phyloP scores from a whole-genome alignment of 2,113 vertebrate species.

The Menidia beryllina region DNA sequence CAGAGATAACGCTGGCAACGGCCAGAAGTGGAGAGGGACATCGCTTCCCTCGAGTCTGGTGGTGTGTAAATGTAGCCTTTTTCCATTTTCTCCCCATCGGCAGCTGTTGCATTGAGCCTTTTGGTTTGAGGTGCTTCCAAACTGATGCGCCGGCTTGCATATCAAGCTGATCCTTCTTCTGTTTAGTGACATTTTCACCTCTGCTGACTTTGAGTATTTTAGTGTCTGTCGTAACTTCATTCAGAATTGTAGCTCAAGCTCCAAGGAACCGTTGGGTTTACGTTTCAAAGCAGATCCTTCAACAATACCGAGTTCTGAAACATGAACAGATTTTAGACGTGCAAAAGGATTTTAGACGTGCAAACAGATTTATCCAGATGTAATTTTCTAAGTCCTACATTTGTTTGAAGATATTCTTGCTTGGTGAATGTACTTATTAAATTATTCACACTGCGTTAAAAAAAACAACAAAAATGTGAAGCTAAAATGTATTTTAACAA shows the following conservation, averaged over 20 bases:
- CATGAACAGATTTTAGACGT: slow-evolving; percentile 8
- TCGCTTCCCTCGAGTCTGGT: background rate
- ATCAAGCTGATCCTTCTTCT: background rate
- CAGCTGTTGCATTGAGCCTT: slow-evolving; percentile 54
- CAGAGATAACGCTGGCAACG: slow-evolving; percentile 15
- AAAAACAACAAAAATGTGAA: too few species aligned
- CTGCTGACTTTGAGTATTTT: background rate
- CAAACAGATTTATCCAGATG: slow-evolving; percentile 13
- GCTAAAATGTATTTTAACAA: slow-evolving; percentile 72
- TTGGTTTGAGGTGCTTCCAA: too few species aligned
- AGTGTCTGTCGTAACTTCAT: background rate
- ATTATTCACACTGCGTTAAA: slow-evolving; percentile 24
- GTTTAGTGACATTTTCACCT: background rate
- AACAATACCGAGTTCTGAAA: slow-evolving; percentile 4
- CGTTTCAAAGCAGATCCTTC: slow-evolving; percentile 19
- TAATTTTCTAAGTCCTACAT: slow-evolving; percentile 43
- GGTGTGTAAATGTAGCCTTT: slow-evolving; percentile 5
- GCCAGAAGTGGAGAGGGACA: slow-evolving; percentile 32
- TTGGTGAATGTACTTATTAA: slow-evolving; percentile 38
- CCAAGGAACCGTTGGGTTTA: background rate
- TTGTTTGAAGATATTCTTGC: slow-evolving; percentile 32
- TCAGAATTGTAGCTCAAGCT: slow-evolving; percentile 6
- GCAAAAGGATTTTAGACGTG: slow-evolving; percentile 4
- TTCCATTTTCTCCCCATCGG: slow-evolving; percentile 35
- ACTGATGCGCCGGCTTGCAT: slow-evolving; percentile 2